Evolutionary conservation across 1,140 invertebrate species (phyloP).

Genomic region (Meloidogyne exigua): DNA sequence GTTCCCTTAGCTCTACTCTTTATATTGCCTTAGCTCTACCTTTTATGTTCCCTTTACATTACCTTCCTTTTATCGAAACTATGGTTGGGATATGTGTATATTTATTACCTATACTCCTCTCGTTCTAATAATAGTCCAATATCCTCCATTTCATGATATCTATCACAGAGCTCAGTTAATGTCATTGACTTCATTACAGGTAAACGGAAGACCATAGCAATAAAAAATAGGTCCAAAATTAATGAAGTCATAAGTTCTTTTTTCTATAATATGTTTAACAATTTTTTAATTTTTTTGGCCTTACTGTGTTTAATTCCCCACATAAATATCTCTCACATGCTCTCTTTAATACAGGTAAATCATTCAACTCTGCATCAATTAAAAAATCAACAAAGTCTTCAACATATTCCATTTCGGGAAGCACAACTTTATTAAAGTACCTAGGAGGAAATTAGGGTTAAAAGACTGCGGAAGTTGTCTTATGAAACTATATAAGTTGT

Average conservation of each 20-base stretch:
- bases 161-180: conserved; percentile 50
- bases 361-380: conserved; percentile 62
- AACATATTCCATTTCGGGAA: conserved; percentile 61
- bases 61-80: too few relatives aligned
- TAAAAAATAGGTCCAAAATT: conserved; percentile 57
- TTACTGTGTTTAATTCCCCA: conserved; percentile 58
- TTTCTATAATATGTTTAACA: conserved; percentile 46
- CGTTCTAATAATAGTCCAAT: conserved; percentile 54
- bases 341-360: conserved; percentile 59
- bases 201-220: conserved; percentile 60
- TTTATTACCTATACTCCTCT: conserved; percentile 57
- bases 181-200: conserved; percentile 64
- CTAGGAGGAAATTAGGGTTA: background rate
- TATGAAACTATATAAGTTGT: too few relatives aligned
- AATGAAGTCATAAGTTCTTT: conserved; percentile 59
- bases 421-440: conserved; percentile 60
- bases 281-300: background rate
- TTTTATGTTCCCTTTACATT: too few relatives aligned
- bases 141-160: conserved; percentile 50
- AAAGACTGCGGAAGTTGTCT: too few relatives aligned
- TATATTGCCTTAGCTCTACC: background rate
- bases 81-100: too few relatives aligned
- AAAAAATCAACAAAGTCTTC: conserved; percentile 62
- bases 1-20: too few relatives aligned
- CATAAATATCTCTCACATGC: conserved; percentile 61